Evolutionary conservation across 2,797 vertebrate genomes (phyloP).

Genomic region (Setipinna tenuifilis): DNA sequence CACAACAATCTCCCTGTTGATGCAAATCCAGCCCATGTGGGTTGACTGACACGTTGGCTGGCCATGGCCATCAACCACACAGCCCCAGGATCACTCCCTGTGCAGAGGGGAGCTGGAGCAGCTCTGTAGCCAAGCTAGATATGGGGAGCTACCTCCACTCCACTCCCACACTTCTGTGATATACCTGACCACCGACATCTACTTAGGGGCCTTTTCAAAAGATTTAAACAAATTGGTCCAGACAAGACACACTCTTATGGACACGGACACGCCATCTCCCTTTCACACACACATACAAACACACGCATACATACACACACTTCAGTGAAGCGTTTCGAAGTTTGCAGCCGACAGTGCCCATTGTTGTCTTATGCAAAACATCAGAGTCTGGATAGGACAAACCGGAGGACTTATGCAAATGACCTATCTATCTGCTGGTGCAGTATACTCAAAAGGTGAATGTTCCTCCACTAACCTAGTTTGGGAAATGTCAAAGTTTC

Average conservation of each 20-base stretch:
- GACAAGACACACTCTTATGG: background rate
- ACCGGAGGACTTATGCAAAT: conserved; percentile 76
- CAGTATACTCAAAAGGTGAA: conserved; percentile 67
- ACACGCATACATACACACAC: conserved; percentile 36
- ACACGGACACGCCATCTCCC: background rate
- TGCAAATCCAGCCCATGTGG: background rate
- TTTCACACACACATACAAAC: conserved; percentile 26
- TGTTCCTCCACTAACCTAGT: conserved; percentile 70
- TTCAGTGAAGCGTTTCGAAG: conserved; percentile 56
- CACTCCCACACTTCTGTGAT: background rate
- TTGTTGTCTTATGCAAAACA: conserved; percentile 87
- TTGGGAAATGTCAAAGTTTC: conserved; percentile 74
- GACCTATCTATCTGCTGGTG: conserved; percentile 58
- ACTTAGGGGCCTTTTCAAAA: background rate
- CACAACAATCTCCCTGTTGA: background rate
- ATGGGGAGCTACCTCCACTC: background rate
- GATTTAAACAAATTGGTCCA: background rate
- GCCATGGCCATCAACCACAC: background rate
- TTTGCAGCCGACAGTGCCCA: conserved; percentile 67
- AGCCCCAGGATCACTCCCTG: background rate
- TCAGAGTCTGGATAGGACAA: conserved; percentile 76
- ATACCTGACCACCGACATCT: background rate
- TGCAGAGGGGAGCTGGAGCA: background rate
- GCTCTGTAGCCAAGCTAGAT: background rate
- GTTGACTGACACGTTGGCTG: background rate